These are phyloP conservation scores for Saturnia pavonia DNA, from an alignment of 2,888 invertebrate species.

Conservation along the genomic window DNA sequence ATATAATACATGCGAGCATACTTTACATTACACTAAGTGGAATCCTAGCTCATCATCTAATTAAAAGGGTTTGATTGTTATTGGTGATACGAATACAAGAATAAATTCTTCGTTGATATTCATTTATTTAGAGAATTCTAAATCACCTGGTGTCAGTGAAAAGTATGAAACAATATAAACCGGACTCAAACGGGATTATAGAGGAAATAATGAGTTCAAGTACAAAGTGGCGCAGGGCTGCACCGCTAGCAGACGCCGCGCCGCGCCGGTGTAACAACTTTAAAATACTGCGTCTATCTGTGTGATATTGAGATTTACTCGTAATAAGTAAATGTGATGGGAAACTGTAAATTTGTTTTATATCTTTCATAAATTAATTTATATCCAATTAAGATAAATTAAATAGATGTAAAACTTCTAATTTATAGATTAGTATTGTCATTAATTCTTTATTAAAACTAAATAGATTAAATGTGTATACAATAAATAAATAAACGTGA, in stretches of 20 bases:
- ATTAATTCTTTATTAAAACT: neutral
- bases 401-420: neutral
- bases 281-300: neutral
- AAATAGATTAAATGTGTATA: neutral
- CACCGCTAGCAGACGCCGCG: conserved; percentile 12
- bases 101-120: neutral
- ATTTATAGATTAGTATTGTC: neutral
- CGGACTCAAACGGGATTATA: conserved; percentile 33
- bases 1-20: too few relatives aligned
- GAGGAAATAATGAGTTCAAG: conserved; percentile 41
- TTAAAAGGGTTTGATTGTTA: too few relatives aligned
- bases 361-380: neutral
- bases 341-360: neutral
- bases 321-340: neutral
- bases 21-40: too few relatives aligned
- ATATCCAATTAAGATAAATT: too few relatives aligned
- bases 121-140: neutral
- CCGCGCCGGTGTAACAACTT: too few relatives aligned
- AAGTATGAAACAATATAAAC: conserved; percentile 46
- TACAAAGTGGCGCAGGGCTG: conserved; percentile 18
- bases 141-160: neutral
- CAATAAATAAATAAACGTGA: neutral
- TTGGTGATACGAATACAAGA: neutral
- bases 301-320: conserved; percentile 5
- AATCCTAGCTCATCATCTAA: too few relatives aligned